Evolutionary conservation across 2,797 vertebrate genomes (phyloP).

Genomic region (Squalus acanthias): DNA sequence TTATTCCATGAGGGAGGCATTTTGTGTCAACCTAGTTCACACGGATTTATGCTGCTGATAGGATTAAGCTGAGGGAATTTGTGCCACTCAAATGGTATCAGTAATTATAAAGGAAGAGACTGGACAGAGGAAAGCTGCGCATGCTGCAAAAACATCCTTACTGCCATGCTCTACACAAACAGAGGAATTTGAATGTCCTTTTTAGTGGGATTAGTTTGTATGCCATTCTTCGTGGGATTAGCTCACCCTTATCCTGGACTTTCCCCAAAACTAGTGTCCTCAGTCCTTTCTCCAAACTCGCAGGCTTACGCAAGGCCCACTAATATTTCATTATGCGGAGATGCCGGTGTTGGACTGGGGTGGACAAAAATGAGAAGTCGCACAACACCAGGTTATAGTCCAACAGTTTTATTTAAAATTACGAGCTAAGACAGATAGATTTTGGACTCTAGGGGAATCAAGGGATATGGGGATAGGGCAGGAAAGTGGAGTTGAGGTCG

Average conservation of each 20-base stretch:
- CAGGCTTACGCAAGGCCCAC: neutral
- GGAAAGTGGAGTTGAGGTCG: too few relatives aligned
- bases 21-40: neutral
- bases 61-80: neutral
- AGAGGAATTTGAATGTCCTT: neutral
- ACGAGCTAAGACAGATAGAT: too few relatives aligned
- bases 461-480: too few relatives aligned
- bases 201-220: neutral
- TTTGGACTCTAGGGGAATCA: too few relatives aligned
- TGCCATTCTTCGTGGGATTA: neutral
- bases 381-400: too few relatives aligned
- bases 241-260: neutral
- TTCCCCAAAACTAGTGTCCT: neutral
- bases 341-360: too few relatives aligned
- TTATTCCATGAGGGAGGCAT: neutral
- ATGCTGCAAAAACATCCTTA: neutral
- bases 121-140: neutral
- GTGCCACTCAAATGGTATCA: neutral
- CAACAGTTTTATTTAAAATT: too few relatives aligned
- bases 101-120: neutral
- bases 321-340: too few relatives aligned
- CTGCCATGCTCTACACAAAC: neutral
- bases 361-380: too few relatives aligned
- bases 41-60: neutral
- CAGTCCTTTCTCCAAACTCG: neutral